phyloP scores from a whole-genome alignment of 2,888 invertebrate species.

The Caenorhabditis imperialis region DNA sequence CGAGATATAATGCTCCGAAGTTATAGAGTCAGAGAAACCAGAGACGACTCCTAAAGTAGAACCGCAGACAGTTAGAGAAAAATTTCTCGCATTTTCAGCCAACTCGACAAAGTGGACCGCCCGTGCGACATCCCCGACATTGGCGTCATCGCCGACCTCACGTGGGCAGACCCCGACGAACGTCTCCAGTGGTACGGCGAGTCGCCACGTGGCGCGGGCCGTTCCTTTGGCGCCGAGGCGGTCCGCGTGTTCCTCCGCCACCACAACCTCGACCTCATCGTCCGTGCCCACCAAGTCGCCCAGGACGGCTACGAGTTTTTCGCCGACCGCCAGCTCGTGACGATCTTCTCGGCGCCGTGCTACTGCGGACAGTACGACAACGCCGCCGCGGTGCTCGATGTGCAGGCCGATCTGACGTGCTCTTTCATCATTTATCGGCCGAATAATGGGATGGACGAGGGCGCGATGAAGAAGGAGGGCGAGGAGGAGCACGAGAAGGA shows the following conservation, averaged over 20 bases:
- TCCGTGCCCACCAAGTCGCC: slow-evolving; percentile 79
- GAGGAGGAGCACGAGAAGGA: too few relatives aligned
- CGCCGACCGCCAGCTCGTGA: slow-evolving; percentile 65
- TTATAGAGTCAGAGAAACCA: too few relatives aligned
- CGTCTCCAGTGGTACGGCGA: slow-evolving; percentile 57
- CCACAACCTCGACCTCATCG: slow-evolving; percentile 68
- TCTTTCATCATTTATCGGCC: too few relatives aligned
- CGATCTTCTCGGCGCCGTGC: slow-evolving; percentile 62
- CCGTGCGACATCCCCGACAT: slow-evolving; percentile 82
- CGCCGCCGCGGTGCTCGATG: slow-evolving; percentile 69
- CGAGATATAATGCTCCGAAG: too few relatives aligned
- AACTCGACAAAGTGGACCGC: slow-evolving; percentile 81
- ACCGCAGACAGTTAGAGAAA: too few relatives aligned
- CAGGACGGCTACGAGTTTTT: slow-evolving; percentile 82
- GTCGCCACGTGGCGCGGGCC: slow-evolving; percentile 59
- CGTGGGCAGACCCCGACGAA: slow-evolving; percentile 75
- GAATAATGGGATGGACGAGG: too few relatives aligned
- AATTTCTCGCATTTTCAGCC: slow-evolving; percentile 71
- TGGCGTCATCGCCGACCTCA: slow-evolving; percentile 80
- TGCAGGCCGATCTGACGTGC: slow-evolving; percentile 68
- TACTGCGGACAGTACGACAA: slow-evolving; percentile 69
- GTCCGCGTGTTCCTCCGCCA: slow-evolving; percentile 60
- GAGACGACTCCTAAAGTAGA: too few relatives aligned
- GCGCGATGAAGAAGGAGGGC: too few relatives aligned
- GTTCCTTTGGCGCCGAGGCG: slow-evolving; percentile 68